Percentiles rank a stretch among this genome's conserved stretches.
Conservation (phyloP, 2,888 invertebrate genomes). For the Gasteruption jaculator region DNA sequence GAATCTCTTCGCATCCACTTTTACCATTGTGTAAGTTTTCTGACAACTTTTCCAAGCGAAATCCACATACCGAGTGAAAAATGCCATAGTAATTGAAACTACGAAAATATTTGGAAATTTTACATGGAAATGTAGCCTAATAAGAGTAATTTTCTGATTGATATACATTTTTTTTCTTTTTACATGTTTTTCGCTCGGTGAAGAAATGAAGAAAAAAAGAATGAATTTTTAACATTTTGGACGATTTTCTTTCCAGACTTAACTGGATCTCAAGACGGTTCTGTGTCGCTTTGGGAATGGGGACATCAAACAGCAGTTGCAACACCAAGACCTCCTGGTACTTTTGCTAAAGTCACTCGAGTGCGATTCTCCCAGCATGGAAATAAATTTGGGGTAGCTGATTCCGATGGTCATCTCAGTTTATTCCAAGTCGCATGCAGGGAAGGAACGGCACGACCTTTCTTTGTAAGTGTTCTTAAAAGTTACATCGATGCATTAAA, state of each 20-base stretch:
- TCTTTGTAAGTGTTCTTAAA: slow-evolving; percentile 71
- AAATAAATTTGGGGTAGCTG: slow-evolving; percentile 97
- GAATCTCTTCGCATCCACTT: slow-evolving; percentile 93
- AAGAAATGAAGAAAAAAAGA: no score
- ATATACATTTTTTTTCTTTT: no score
- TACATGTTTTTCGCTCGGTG: no score
- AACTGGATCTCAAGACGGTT: slow-evolving; percentile 93
- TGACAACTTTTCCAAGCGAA: slow-evolving; percentile 58
- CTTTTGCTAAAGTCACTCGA: slow-evolving; percentile 91
- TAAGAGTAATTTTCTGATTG: no score
- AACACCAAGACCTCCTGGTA: slow-evolving; percentile 87
- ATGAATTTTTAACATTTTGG: no score
- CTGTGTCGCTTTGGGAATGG: slow-evolving; percentile 98
- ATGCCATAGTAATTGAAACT: not conserved
- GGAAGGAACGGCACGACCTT: slow-evolving; percentile 71
- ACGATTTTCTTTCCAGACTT: slow-evolving; percentile 76
- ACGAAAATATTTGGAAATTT: not conserved
- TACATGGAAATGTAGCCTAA: no score
- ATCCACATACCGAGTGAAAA: not conserved
- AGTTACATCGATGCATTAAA: not conserved
- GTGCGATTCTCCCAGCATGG: slow-evolving; percentile 96
- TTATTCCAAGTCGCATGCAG: slow-evolving; percentile 89
- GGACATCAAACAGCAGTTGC: slow-evolving; percentile 88
- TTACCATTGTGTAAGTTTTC: slow-evolving; percentile 90
- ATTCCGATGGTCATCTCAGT: slow-evolving; percentile 94